Base-by-base conservation (phyloP, 2,888 invertebrate genomes). In the Drosophila buzzatii region DNA sequence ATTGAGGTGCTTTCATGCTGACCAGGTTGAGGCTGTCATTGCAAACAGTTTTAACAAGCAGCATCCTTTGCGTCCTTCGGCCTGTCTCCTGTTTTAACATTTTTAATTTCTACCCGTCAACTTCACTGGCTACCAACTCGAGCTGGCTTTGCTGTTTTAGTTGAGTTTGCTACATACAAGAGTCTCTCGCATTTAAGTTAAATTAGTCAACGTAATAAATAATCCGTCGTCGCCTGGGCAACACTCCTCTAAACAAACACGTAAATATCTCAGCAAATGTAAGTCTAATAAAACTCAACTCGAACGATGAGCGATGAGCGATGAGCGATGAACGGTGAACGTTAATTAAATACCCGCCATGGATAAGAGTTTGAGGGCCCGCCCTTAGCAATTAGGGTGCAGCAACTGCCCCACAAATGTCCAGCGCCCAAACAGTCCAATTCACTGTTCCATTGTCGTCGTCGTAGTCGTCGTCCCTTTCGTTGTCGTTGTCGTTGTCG, bases 171-270 rank as follows among this genome's bases (percentile, higher is more conserved):
- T 69, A 69, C n/a, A 69, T 69, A 61, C 68, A 81, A 70, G 57
- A 59, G 61, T 37, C 47, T 57, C 52, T 56, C 58, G 33, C 62
- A 65, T 64, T 65, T 70, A 79, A 77, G 77, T 65, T 57, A 75
- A 82, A 74, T 76, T 73, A 79, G 78, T 71, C 79, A 76, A 85
- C 81, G 81, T 79, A 74, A 85, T 82, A 87, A 82, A 74, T 85
- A 87, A 76, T 82, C 41, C 55, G 55, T 18, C 68, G 73, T 79
- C 47, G 68, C 68, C 83, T 62, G 74, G 79, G 75, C 77, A 79
- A 81, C 85, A 58, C 78, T 74, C 77, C 68, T 67, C 68, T 67
- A 68, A 81, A 72, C 75, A 73, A 41, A 33, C 45, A 12, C 71
- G 62, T 55, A 39, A 39, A 64, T 66, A 70, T 62, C 56, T 55